phyloP scores from a whole-genome alignment of 2,888 invertebrate genomes.

The Lasioglossum lativentre region DNA sequence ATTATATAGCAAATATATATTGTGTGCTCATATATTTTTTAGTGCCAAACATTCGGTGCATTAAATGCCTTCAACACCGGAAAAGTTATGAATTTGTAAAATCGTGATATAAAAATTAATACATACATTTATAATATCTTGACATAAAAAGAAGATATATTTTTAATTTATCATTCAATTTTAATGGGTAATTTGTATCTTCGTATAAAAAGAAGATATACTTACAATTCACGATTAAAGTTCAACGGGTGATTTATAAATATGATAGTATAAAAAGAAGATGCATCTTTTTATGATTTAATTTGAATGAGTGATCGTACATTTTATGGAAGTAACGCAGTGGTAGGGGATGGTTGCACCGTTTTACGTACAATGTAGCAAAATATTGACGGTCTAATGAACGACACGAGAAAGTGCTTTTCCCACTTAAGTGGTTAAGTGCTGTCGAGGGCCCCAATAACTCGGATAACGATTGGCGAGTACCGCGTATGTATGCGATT shows the following conservation, averaged over 20 bases:
- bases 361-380: neutral
- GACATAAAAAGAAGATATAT: neutral
- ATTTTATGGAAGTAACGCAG: neutral
- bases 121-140: neutral
- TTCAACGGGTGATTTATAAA: too few species aligned
- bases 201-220: too few species aligned
- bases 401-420: neutral
- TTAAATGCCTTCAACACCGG: too few species aligned
- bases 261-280: too few species aligned
- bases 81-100: neutral
- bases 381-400: neutral
- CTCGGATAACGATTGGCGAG: constrained; percentile 2
- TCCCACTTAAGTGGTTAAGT: neutral
- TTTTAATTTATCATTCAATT: neutral
- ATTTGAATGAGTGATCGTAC: neutral
- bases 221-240: too few species aligned
- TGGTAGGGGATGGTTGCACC: neutral
- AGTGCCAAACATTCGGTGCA: too few species aligned
- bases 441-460: neutral
- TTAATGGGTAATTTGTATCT: neutral
- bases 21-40: neutral
- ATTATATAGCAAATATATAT: neutral
- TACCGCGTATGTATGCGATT: neutral
- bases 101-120: too few species aligned
- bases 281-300: neutral